Evolutionary conservation across 2,888 invertebrate species (phyloP).

Genomic region (Muscina levida): DNA sequence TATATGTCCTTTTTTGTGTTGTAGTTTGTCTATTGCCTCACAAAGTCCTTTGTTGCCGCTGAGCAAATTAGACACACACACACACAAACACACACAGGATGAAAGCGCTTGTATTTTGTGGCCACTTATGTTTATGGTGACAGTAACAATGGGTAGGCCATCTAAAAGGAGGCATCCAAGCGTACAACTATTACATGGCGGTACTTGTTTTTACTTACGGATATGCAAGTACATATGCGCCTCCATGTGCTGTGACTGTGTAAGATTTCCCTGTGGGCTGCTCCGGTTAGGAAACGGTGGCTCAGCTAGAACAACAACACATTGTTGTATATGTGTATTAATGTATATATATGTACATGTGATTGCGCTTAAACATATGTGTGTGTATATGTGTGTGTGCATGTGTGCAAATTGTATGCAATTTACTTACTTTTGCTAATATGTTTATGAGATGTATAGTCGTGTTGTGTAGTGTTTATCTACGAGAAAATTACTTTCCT

Average conservation of each 20-base stretch:
- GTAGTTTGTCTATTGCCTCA: conserved; percentile 40
- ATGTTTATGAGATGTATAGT: conserved; percentile 1
- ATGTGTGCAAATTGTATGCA: conserved; percentile 25
- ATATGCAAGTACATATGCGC: too few species aligned
- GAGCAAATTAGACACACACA: conserved; percentile 59
- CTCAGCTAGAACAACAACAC: background rate
- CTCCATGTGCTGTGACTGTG: background rate
- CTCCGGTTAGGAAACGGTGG: conserved; percentile 21
- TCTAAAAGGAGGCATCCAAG: conserved; percentile 43
- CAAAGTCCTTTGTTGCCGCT: conserved; percentile 13
- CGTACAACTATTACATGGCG: conserved; percentile 22
- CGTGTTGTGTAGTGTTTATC: background rate
- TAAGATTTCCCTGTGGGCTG: conserved; percentile 28
- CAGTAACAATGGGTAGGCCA: conserved; percentile 37
- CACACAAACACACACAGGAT: conserved; percentile 43
- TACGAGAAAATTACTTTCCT: conserved; percentile 11
- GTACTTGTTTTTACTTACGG: background rate
- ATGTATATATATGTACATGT: background rate
- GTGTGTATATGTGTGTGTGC: background rate
- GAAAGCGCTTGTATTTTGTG: conserved; percentile 49
- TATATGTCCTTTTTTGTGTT: conserved; percentile 11
- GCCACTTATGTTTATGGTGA: conserved; percentile 47
- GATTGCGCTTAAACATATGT: background rate
- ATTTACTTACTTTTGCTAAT: conserved; percentile 25
- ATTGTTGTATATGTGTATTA: background rate